phyloP scores from a whole-genome alignment of 2,797 vertebrate species.

The Hydrophis major region DNA sequence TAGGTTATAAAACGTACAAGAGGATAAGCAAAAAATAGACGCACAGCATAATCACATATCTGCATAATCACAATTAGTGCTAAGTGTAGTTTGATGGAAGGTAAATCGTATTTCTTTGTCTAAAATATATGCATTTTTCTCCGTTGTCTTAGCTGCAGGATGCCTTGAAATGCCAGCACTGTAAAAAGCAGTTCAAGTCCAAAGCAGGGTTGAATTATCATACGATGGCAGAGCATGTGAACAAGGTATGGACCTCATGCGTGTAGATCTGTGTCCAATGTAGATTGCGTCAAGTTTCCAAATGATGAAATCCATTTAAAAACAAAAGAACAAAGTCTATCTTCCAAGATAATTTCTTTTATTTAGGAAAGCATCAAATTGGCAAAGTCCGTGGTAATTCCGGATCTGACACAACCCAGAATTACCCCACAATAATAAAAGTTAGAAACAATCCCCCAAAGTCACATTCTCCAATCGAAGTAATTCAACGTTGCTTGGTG shows the following conservation, averaged over 20 bases:
- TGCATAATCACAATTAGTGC: background rate
- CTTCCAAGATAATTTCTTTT: too few species aligned
- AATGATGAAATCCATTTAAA: too few species aligned
- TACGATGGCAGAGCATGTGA: slow-evolving; percentile 91
- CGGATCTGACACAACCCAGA: too few species aligned
- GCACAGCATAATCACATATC: background rate
- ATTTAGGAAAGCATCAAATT: too few species aligned
- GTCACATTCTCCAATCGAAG: too few species aligned
- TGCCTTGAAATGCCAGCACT: slow-evolving; percentile 93
- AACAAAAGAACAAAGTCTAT: too few species aligned
- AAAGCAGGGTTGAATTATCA: slow-evolving; percentile 98
- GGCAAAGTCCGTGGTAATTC: too few species aligned
- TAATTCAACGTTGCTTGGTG: too few species aligned
- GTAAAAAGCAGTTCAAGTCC: slow-evolving; percentile 96
- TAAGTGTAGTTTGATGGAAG: background rate
- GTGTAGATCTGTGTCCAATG: background rate
- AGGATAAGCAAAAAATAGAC: background rate
- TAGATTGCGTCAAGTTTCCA: background rate
- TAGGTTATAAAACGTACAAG: background rate
- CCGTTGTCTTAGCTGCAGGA: slow-evolving; percentile 84
- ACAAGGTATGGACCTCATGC: slow-evolving; percentile 77
- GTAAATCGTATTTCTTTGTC: background rate
- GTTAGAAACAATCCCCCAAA: too few species aligned
- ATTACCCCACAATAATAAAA: too few species aligned
- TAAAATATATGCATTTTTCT: background rate